A percentile compares a stretch with the other conserved stretches of the same genome.
These are phyloP conservation scores for Gonatopus flavifemur DNA, from an alignment of 1,140 invertebrate genomes.

Conservation along the genomic window DNA sequence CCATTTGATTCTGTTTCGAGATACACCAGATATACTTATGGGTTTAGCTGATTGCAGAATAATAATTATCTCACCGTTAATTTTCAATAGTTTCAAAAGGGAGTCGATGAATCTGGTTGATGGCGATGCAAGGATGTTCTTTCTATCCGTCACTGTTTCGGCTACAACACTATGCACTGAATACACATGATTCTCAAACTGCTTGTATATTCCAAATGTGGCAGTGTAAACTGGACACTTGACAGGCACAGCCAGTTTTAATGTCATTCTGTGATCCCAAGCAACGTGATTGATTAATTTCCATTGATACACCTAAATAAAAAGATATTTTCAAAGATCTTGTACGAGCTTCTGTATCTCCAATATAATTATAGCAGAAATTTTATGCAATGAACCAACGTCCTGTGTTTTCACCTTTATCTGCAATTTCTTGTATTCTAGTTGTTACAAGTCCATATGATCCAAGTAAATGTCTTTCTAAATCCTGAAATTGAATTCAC, in stretches of 20 bases:
- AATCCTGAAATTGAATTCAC: constrained; percentile 62
- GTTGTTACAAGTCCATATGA: constrained; percentile 92
- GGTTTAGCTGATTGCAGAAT: constrained; percentile 80
- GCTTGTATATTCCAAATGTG: constrained; percentile 92
- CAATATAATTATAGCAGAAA: too few species aligned
- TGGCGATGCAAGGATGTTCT: constrained; percentile 59
- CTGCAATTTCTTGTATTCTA: constrained; percentile 93
- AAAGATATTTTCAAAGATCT: constrained; percentile 6
- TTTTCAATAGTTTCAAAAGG: constrained; percentile 81
- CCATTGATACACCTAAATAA: constrained; percentile 84
- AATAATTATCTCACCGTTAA: constrained; percentile 91
- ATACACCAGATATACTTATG: constrained; percentile 45
- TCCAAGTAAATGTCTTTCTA: constrained; percentile 89
- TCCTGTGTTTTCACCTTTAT: constrained; percentile 91
- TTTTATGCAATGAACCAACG: constrained; percentile 90
- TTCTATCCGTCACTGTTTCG: constrained; percentile 78
- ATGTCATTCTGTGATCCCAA: constrained; percentile 84
- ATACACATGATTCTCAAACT: constrained; percentile 93
- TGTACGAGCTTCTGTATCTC: too few species aligned
- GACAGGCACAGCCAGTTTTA: constrained; percentile 89
- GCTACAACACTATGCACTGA: constrained; percentile 86
- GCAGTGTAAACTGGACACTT: constrained; percentile 94
- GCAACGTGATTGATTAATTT: constrained; percentile 89
- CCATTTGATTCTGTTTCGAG: constrained; percentile 52
- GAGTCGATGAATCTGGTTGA: constrained; percentile 66